Conservation (phyloP, 2,797 vertebrate genomes). For the Cirrhinus mrigala region DNA sequence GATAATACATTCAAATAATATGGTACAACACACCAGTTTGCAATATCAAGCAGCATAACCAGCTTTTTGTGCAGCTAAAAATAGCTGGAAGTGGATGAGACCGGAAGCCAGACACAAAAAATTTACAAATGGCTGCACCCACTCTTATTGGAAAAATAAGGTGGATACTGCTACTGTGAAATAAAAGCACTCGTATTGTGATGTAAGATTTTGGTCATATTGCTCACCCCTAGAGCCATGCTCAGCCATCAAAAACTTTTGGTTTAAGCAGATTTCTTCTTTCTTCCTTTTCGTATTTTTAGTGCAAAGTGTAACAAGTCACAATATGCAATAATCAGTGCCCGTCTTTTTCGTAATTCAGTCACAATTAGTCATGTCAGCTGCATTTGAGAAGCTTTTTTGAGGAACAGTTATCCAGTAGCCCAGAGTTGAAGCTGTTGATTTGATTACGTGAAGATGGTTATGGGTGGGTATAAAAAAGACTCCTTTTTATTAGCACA, state of each 20-base stretch:
- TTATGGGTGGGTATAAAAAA: background rate
- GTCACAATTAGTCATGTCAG: background rate
- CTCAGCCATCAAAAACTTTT: background rate
- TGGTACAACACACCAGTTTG: no score
- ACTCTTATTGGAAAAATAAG: no score
- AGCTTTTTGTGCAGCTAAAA: no score
- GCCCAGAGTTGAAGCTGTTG: background rate
- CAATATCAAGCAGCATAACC: no score
- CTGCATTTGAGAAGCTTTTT: constrained; percentile 4
- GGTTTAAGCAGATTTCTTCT: background rate
- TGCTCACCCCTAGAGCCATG: background rate
- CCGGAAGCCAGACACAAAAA: no score
- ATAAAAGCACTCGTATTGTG: no score
- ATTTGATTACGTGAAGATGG: background rate
- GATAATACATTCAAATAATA: no score
- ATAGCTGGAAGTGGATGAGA: no score
- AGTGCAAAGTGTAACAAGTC: background rate
- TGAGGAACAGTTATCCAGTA: background rate
- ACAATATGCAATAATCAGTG: background rate
- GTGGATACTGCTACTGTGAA: no score
- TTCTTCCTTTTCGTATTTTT: background rate
- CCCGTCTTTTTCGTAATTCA: background rate
- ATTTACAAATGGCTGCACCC: no score
- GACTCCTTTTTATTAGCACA: background rate
- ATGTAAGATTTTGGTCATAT: no score